phyloP scores from a whole-genome alignment of 2,113 vertebrate genomes.

The Ifrita kowaldi region DNA sequence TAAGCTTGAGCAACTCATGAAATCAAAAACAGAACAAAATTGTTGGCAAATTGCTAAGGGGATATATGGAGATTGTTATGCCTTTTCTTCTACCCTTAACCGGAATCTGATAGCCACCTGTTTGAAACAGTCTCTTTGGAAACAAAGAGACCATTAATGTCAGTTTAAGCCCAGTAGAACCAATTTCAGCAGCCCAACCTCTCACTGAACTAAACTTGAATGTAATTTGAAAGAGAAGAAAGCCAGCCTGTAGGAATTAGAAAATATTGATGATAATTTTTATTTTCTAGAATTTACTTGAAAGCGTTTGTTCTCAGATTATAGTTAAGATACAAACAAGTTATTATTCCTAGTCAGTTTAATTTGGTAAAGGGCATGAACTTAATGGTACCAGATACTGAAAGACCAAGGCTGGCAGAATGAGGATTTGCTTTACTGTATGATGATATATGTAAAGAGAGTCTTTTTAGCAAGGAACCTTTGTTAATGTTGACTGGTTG shows the following conservation, averaged over 20 bases:
- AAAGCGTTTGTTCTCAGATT: not conserved
- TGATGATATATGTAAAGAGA: not conserved
- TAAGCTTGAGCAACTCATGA: not conserved
- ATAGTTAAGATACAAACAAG: not conserved
- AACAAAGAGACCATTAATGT: not conserved
- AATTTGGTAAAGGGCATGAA: not conserved
- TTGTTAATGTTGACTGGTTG: not conserved
- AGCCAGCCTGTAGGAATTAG: not conserved
- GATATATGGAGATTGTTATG: not conserved
- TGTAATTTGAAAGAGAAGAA: not conserved
- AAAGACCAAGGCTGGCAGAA: not conserved
- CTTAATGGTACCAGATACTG: not conserved
- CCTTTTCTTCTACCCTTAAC: not conserved
- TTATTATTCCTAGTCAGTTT: not conserved
- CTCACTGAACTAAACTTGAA: not conserved
- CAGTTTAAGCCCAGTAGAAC: not conserved
- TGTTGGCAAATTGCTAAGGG: constrained; percentile 6
- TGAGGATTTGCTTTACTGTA: not conserved
- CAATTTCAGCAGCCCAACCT: not conserved
- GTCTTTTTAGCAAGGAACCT: not conserved
- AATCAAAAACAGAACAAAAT: constrained; percentile 4
- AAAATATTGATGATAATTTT: not conserved
- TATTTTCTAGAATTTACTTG: not conserved
- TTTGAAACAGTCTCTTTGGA: constrained; percentile 14
- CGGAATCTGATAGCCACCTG: constrained; percentile 8